Evolutionary conservation across 2,888 invertebrate genomes (phyloP).

Genomic region (Hemithea aestivaria): DNA sequence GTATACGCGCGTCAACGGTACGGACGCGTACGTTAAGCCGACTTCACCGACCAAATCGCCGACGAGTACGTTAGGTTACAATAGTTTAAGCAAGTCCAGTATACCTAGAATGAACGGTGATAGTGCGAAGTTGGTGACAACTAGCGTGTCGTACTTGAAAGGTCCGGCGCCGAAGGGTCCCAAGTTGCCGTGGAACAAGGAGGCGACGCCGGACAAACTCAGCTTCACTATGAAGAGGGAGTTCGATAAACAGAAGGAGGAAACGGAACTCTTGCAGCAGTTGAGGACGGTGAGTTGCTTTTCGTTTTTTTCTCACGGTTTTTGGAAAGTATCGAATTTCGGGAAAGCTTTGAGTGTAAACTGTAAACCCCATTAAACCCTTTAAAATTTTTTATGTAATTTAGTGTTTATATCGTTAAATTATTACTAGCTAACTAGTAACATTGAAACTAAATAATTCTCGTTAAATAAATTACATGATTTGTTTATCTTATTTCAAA

Average conservation of each 20-base stretch:
- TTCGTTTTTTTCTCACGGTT: neutral
- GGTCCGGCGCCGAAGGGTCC: conserved; percentile 70
- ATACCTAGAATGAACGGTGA: conserved; percentile 63
- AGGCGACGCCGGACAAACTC: conserved; percentile 84
- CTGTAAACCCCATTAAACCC: too few relatives aligned
- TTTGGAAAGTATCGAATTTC: too few relatives aligned
- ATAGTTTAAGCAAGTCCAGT: conserved; percentile 64
- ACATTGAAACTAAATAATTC: too few relatives aligned
- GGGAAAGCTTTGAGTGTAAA: too few relatives aligned
- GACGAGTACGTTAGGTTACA: conserved; percentile 80
- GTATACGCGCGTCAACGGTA: conserved; percentile 53
- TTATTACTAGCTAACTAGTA: too few relatives aligned
- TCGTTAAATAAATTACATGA: too few relatives aligned
- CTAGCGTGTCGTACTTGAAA: conserved; percentile 79
- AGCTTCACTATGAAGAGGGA: conserved; percentile 96
- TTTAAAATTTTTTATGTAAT: too few relatives aligned
- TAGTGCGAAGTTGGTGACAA: conserved; percentile 75
- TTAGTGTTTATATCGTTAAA: too few relatives aligned
- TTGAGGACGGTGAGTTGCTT: conserved; percentile 84
- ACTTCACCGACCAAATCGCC: conserved; percentile 82
- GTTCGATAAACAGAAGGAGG: conserved; percentile 94
- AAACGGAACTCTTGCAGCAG: conserved; percentile 90
- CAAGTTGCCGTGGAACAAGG: conserved; percentile 86
- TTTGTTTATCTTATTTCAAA: too few relatives aligned
- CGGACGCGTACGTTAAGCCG: conserved; percentile 81